phyloP scores from a whole-genome alignment of 2,797 vertebrate species.

The Xiphophorus birchmanni region DNA sequence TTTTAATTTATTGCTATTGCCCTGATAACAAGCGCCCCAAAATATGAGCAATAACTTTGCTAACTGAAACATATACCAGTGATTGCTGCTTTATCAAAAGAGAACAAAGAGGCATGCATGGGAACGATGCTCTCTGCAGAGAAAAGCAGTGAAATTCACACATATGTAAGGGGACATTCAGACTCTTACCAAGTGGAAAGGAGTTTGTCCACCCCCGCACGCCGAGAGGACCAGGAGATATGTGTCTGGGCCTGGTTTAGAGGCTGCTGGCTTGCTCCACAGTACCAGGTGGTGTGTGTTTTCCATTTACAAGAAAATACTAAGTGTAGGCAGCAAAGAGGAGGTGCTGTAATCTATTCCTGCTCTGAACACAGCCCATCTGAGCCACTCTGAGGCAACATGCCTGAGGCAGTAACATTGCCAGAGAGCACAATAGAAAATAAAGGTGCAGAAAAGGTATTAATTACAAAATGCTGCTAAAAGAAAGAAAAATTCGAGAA shows the following conservation, averaged over 20 bases:
- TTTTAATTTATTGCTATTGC: neutral
- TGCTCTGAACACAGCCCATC: constrained; percentile 47
- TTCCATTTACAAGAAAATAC: constrained; percentile 73
- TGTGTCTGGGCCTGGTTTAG: constrained; percentile 69
- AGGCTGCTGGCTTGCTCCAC: constrained; percentile 71
- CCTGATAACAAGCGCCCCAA: neutral
- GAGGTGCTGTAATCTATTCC: constrained; percentile 70
- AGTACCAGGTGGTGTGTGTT: constrained; percentile 74
- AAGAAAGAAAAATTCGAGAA: neutral
- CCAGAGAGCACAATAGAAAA: constrained; percentile 16
- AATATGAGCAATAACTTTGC: neutral
- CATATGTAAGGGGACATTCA: constrained; percentile 53
- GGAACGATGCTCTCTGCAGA: constrained; percentile 36
- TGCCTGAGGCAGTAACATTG: constrained; percentile 12
- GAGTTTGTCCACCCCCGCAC: constrained; percentile 73
- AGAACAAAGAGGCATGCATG: constrained; percentile 33
- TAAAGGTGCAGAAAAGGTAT: neutral
- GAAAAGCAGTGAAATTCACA: constrained; percentile 58
- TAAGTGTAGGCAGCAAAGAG: constrained; percentile 71
- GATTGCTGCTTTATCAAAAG: constrained; percentile 11
- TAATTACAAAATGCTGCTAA: neutral
- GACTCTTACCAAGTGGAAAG: constrained; percentile 62
- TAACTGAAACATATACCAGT: neutral
- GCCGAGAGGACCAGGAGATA: constrained; percentile 61
- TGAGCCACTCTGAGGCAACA: constrained; percentile 44